These are phyloP conservation scores for Campaea margaritaria DNA, from an alignment of 2,888 invertebrate genomes.

Conservation along the genomic window DNA sequence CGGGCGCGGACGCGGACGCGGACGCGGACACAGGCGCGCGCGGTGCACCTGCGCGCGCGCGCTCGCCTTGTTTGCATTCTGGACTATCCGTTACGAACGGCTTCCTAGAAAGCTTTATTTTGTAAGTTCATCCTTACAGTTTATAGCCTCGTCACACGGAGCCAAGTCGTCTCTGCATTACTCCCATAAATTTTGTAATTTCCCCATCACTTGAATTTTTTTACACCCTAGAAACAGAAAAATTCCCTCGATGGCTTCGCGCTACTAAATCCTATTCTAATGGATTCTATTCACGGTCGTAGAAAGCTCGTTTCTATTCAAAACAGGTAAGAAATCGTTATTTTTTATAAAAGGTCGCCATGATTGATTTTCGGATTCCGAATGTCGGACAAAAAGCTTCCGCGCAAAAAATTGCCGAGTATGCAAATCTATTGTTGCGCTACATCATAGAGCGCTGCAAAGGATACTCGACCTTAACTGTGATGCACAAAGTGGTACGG, in stretches of 20 bases:
- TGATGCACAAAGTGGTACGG: not conserved
- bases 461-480: slow-evolving; percentile 6
- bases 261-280: slow-evolving; percentile 28
- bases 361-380: slow-evolving; percentile 49
- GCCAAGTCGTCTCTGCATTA: too few relatives aligned
- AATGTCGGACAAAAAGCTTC: slow-evolving; percentile 49
- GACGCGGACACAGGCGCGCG: too few relatives aligned
- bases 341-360: slow-evolving; percentile 41
- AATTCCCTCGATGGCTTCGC: slow-evolving; percentile 6
- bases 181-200: not conserved
- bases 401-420: slow-evolving; percentile 52
- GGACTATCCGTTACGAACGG: slow-evolving; percentile 9
- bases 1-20: too few relatives aligned
- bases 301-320: slow-evolving; percentile 31
- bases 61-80: slow-evolving; percentile 2
- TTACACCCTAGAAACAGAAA: slow-evolving; percentile 3
- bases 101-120: slow-evolving; percentile 1
- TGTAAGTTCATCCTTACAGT: too few relatives aligned
- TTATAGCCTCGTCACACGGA: too few relatives aligned
- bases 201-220: slow-evolving; percentile 4
- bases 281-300: slow-evolving; percentile 21
- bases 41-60: too few relatives aligned
- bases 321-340: slow-evolving; percentile 49
- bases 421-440: slow-evolving; percentile 54
- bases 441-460: slow-evolving; percentile 1